These are phyloP conservation scores for Sialia sialis DNA, from an alignment of 2,113 vertebrate species.

Conservation along the genomic window DNA sequence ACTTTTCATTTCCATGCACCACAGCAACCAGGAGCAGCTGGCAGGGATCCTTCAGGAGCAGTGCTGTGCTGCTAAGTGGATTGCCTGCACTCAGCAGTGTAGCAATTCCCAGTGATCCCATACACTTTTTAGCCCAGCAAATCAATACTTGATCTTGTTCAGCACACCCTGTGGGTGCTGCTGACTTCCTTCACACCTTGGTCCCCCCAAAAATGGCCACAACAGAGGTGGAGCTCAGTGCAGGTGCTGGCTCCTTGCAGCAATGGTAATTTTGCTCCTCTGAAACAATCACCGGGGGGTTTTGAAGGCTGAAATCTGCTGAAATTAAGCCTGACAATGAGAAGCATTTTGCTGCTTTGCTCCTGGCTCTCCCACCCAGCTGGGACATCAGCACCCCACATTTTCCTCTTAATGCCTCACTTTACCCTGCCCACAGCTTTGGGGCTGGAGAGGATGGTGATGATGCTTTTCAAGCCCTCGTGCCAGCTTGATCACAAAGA, in stretches of 20 bases:
- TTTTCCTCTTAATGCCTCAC: background rate
- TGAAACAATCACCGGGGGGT: background rate
- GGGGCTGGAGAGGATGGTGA: background rate
- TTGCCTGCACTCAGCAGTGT: background rate
- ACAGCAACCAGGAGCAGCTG: background rate
- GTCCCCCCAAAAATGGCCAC: background rate
- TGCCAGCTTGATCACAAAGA: background rate
- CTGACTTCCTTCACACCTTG: background rate
- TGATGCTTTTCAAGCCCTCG: background rate
- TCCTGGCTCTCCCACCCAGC: background rate
- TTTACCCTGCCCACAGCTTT: background rate
- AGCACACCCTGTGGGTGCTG: background rate
- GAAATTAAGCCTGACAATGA: background rate
- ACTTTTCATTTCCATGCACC: background rate
- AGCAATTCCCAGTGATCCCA: background rate
- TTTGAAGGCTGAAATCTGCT: background rate
- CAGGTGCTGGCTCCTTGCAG: accelerated
- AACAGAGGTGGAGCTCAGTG: background rate
- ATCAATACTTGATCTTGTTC: background rate
- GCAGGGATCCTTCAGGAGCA: conserved; percentile 36
- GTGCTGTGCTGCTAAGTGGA: background rate
- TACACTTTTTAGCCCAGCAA: background rate
- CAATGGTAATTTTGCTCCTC: background rate
- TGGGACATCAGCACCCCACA: background rate
- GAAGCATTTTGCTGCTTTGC: background rate